phyloP scores from a whole-genome alignment of 2,113 vertebrate species.

The Rana temporaria region DNA sequence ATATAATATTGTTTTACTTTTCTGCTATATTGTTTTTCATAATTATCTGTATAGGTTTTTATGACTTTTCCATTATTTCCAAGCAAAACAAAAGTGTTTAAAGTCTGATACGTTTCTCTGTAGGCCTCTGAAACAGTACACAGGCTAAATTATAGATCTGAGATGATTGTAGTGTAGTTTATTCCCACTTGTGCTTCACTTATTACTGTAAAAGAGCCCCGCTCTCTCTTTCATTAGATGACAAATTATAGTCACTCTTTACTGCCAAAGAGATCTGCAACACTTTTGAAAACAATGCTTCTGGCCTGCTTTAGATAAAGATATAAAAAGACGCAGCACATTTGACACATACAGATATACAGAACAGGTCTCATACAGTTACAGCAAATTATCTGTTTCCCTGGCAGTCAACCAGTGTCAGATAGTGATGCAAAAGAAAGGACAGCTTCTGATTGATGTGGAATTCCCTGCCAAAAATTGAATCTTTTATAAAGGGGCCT shows the following conservation, averaged over 20 bases:
- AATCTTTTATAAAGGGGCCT: conserved; percentile 15
- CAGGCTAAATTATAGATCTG: conserved; percentile 28
- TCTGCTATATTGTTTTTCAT: too few species aligned
- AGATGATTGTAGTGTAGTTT: conserved; percentile 27
- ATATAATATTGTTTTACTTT: too few species aligned
- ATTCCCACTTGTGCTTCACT: conserved; percentile 37
- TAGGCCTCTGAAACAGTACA: conserved; percentile 28
- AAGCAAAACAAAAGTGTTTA: background rate
- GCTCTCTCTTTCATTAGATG: conserved; percentile 18
- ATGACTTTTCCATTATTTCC: too few species aligned
- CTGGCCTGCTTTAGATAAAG: background rate
- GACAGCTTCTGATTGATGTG: conserved; percentile 9
- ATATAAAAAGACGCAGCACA: conserved; percentile 8
- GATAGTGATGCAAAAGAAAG: conserved; percentile 11
- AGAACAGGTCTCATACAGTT: conserved; percentile 11
- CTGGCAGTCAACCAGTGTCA: conserved; percentile 32
- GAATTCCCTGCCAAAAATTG: conserved; percentile 33
- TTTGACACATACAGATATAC: conserved; percentile 15
- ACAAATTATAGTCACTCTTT: conserved; percentile 19
- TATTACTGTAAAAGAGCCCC: conserved; percentile 15
- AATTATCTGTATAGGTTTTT: too few species aligned
- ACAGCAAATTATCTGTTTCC: conserved; percentile 22
- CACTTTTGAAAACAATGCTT: conserved; percentile 5
- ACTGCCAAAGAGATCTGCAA: background rate
- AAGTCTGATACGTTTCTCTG: background rate